phyloP scores from a whole-genome alignment of 2,888 invertebrate species.

The Hyalella azteca region DNA sequence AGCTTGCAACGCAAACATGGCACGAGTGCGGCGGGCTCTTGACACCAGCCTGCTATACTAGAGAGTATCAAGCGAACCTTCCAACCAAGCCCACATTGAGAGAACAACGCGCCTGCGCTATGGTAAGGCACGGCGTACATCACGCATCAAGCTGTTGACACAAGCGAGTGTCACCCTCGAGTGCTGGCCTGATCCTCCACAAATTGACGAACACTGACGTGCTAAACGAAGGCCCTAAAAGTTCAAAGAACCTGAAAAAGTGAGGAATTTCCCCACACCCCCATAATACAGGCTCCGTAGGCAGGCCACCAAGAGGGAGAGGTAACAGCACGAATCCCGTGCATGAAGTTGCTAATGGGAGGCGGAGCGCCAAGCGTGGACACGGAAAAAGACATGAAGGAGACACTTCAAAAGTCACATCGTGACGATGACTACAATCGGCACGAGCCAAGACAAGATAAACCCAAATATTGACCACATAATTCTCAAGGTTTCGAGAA shows the following conservation, averaged over 20 bases:
- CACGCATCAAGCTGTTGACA: conserved; percentile 2
- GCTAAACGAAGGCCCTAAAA: conserved; percentile 25
- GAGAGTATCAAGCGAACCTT: neutral
- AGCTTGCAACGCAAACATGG: conserved; percentile 34
- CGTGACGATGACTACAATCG: neutral
- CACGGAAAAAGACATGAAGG: neutral
- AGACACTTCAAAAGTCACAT: conserved; percentile 7
- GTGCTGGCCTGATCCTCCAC: conserved; percentile 12
- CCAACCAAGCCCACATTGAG: neutral
- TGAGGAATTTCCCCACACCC: conserved; percentile 10
- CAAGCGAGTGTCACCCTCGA: conserved; percentile 21
- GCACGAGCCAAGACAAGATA: neutral
- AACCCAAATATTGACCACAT: neutral
- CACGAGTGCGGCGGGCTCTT: conserved; percentile 27
- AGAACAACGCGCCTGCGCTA: neutral
- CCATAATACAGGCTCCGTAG: neutral
- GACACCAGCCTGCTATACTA: conserved; percentile 14
- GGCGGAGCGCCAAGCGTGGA: conserved; percentile 7
- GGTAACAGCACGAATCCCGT: neutral
- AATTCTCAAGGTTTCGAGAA: too few species aligned
- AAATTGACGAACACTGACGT: conserved; percentile 29
- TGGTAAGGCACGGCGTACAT: neutral
- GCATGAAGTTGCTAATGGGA: conserved; percentile 28
- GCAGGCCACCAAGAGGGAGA: neutral
- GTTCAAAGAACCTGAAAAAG: neutral